Evolutionary conservation across 2,113 vertebrate species (phyloP).

Genomic region (Lophius piscatorius): DNA sequence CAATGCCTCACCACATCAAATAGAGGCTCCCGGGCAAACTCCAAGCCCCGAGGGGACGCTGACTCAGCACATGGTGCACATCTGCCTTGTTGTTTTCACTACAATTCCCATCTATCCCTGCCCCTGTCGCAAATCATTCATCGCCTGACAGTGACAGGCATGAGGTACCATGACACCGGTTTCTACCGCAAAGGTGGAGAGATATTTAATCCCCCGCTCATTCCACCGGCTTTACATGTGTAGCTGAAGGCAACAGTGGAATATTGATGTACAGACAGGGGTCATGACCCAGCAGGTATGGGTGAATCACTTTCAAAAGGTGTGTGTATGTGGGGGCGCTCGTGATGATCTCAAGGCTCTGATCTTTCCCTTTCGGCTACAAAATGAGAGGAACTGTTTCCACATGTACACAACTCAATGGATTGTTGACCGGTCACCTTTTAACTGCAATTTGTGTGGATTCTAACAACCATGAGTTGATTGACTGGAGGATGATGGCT

Average conservation of each 20-base stretch:
- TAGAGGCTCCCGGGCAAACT: slow-evolving; percentile 53
- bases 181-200: slow-evolving; percentile 68
- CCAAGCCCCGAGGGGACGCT: slow-evolving; percentile 51
- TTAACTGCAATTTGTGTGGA: too few relatives aligned
- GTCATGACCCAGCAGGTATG: slow-evolving; percentile 46
- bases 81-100: slow-evolving; percentile 70
- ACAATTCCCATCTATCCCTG: slow-evolving; percentile 74
- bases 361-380: slow-evolving; percentile 12
- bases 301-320: slow-evolving; percentile 35
- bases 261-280: slow-evolving; percentile 40
- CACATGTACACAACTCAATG: neutral
- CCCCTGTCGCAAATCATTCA: slow-evolving; percentile 67
- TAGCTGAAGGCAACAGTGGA: slow-evolving; percentile 23
- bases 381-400: neutral
- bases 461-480: slow-evolving; percentile 1
- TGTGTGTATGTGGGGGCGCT: slow-evolving; percentile 9
- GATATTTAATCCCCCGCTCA: slow-evolving; percentile 21
- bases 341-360: slow-evolving; percentile 26
- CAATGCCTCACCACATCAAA: slow-evolving; percentile 73
- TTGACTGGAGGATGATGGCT: slow-evolving; percentile 12
- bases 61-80: slow-evolving; percentile 74
- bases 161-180: slow-evolving; percentile 42
- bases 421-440: too few relatives aligned
- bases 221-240: slow-evolving; percentile 26
- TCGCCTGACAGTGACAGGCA: slow-evolving; percentile 54